Conservation (phyloP, 2,113 vertebrate species). For the Thermophis baileyi region DNA sequence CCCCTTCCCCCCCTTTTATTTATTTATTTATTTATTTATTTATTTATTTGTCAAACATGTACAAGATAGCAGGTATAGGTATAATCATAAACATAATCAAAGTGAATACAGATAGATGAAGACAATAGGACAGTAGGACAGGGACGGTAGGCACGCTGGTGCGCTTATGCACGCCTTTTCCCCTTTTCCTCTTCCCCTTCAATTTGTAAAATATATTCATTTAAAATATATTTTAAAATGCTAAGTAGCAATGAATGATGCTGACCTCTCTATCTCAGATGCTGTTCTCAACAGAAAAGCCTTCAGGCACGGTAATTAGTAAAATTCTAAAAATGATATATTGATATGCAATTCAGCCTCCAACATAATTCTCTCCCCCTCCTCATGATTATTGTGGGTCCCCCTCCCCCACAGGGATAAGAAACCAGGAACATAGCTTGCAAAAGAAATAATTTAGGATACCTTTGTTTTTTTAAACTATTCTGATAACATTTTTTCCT, state of each 20-base stretch:
- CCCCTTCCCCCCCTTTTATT: no score
- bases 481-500: neutral
- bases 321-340: neutral
- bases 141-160: no score
- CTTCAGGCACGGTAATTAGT: neutral
- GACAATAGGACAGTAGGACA: no score
- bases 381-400: neutral
- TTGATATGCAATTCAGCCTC: neutral
- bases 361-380: no score
- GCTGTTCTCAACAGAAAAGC: neutral
- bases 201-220: neutral
- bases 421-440: neutral
- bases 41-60: no score
- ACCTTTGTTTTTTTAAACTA: neutral
- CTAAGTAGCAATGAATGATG: neutral
- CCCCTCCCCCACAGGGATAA: neutral
- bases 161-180: no score
- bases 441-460: neutral
- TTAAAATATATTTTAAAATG: neutral
- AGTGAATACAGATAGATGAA: no score
- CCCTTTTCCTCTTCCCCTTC: neutral
- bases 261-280: neutral
- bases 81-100: no score
- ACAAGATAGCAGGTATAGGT: no score
- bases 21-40: no score